Base-by-base conservation (phyloP, 2,888 invertebrate species). In the Ceriagrion tenellum region DNA sequence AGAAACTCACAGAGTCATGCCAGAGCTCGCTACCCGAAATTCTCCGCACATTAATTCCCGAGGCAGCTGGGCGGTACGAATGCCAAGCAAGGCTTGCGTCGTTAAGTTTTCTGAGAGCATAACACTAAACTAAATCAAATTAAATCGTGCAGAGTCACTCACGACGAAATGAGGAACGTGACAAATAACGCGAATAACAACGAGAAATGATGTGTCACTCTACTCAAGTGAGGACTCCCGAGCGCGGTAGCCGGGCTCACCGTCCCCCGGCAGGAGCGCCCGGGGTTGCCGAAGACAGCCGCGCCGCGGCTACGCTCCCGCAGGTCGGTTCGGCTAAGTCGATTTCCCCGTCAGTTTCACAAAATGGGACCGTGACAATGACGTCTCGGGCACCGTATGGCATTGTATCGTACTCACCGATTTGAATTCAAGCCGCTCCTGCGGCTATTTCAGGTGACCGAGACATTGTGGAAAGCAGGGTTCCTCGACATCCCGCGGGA, bases 401-500 rank as follows among this genome's bases (percentile, higher is more conserved):
- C 18, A 47, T 35, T 12, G 35, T 8, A 47, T 20, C 63, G 69
- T 93, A 93, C 93, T 93, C 93, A 93, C 93, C 93, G 74, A 74
- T 13, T 26, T 63, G 13, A 20, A 47, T n/a, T 93, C 93, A 93
- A 69, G 63, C 93, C 93, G 93, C 93, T 93, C 74, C 93, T 47
- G 93, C 63, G 40, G 93, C 63, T 30, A 93, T 47, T 47, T 93
- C 93, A 93, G 93, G 93, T 93, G 93, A 93, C 93, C 93, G 93
- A 93, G 93, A 93, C 93, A 93, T 93, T 93, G 69, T 93, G 69
- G 93, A 47, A 74, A 26, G 63, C 93, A 40, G 89, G 47, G 55
- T 93, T 69, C 93, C 93, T 69, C 74, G 93, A 69, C 93, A 93
- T 93, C 69, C 93, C 93, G 35, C 47, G 69, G 69, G 93, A 1